Base-by-base conservation (phyloP, 2,888 invertebrate genomes). In the Lithophane semibrunnea region DNA sequence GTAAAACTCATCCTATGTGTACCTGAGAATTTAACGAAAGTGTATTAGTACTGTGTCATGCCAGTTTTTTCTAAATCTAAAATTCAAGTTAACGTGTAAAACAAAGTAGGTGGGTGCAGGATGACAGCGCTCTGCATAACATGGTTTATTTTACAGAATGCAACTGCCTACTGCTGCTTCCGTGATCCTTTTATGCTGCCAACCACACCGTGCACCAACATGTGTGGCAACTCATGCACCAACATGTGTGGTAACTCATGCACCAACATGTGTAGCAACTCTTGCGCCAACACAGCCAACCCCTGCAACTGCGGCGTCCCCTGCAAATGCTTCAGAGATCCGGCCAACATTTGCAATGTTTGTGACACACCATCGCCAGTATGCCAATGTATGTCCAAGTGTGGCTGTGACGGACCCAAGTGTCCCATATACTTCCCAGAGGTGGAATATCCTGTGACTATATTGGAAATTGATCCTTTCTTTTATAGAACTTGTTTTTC, bases 341-440 rank as follows among this genome's bases (percentile, higher is more conserved):
- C 89, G 13, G 72, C 76, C 56, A 86, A 91, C 64, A 69, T 88
- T 5, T 91, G 91, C 73, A 85, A 80, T 64, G 72, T 74, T 2
- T 92, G 90, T 80, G 83, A 84, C 13, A 73, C 67, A 1, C 74
- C 85, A 0, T 85, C 88, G 3, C 85, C 88, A 37, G 68, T 88
- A 10, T 91, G 89, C 84, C 77, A 87, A 75, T 81, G 87, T 81
- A 37, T 81, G 69, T n/a, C 65, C 29, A 64, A 80, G 10, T 79
- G 82, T 60, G 77, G 47, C 10, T 84, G 82, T 60, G 81, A 66
- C 18, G 24, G 75, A 0, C 18, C n/a, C 0, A 75, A 89, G 49
- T 79, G 89, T 0, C 87, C 88, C 0, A 82, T 93, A 3, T 93
- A 93, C 76, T 95, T 92, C 83, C 95, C 95, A 0, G 94, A 94